Evolutionary conservation across 2,113 vertebrate species (phyloP), one percentile per base, ranked within the genome.

Genomic region (Platycercus adscitus): DNA sequence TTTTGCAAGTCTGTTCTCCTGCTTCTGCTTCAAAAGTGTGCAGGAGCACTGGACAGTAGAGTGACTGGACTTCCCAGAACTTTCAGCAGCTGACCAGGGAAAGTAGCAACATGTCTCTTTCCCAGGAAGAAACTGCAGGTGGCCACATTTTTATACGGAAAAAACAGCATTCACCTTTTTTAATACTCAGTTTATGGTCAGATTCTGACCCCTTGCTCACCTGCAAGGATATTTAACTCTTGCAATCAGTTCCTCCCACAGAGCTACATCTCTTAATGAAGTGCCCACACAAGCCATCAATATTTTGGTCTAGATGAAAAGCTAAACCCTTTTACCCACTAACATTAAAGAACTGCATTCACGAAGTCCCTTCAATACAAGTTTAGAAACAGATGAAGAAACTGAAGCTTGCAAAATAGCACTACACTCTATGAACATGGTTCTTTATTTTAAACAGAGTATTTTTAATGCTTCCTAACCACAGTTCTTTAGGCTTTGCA

Each of bases 101-200:
- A 68, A 88, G 89, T 78, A 69, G 86, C 55, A 9, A 68, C 31
- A 79, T 46, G 49, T 46, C 79, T 65, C 47, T 50, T 90, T 61
- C 76, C 77, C 81, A 17, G 87, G 72, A 81, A 87, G 72, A 84
- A 93, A 86, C 95, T 80, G 81, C 2, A 95, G 97, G 90, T 86
- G 96, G 97, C 95, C 94, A 80, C 90, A 75, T 11, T 73, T 68
- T 44, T 43, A 37, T 4, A 8, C 2, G 31, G 64, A 52, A 73
- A 89, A 80, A 3, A 0, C 25, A 44, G 19, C 55, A 55, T 21
- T 65, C 14, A 37, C 17, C 2, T 20, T 8, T 28, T 11, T 6
- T 0, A 76, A 7, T 2, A 11, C 8, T 5, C 63, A 0, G 35
- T 15, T 93, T 14, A n/a, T 25, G 31, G 18, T 16, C 52, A 17